Base-by-base conservation (phyloP, 2,888 invertebrate species). In the Epistrophella euchroma region DNA sequence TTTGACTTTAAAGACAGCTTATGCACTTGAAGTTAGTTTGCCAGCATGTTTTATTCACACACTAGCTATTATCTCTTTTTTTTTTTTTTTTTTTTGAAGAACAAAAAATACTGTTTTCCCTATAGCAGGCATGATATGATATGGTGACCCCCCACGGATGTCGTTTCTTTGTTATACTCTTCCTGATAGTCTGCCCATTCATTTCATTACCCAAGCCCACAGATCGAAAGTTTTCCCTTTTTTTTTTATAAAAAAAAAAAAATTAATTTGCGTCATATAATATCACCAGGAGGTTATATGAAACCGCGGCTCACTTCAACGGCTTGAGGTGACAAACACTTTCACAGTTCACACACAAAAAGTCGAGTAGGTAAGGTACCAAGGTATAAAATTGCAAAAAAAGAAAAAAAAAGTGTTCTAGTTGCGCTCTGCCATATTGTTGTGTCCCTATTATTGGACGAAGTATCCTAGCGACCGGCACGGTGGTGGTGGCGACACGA, bases 261-360 rank as follows among this genome's bases (percentile, higher is more conserved):
- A 55, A 68, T 45, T 52, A 73, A 78, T 74, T 55, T 70, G 60
- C 73, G 60, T 62, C 68, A 68, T 47, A 47, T 15, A 55, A 50
- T 13, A 37, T 72, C 45, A 45, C 40, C n/a, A n/a, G n/a, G n/a
- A 66, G 37, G 68, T 19, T 52, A 25, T 52, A 25, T 37, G 52
- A 40, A 17, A 28, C 2, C n/a, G 37, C 64, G 22, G 22, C 25
- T 56, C 72, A 50, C 35, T 6, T 7, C 28, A 60, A 19, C 7
- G 56, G 40, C 55, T 56, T 55, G 32, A 64, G 45, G 74, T 75
- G 84, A 79, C 78, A 64, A 83, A 78, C 71, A 84, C 79, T 78
- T 78, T 79, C 60, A 68, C 52, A 52, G 25, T n/a, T 15, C 25
- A 25, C 72, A 66, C 66, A 45, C 4, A 64, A 56, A 45, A 45